Conservation (phyloP, 2,113 vertebrate species). For the Oreochromis tanganicae region DNA sequence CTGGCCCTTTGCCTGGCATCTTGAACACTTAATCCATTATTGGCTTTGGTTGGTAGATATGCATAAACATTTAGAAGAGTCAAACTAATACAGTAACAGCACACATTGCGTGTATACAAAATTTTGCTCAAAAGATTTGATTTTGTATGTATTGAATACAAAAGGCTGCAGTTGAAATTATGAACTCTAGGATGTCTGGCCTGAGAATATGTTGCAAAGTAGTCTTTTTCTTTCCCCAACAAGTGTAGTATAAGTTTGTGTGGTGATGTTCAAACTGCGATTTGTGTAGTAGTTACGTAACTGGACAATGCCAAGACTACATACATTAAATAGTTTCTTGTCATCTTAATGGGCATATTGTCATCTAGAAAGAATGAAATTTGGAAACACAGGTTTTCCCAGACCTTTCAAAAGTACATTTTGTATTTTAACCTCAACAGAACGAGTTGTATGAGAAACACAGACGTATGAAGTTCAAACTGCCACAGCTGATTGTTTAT, state of each 20-base stretch:
- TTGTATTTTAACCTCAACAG: background rate
- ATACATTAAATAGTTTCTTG: background rate
- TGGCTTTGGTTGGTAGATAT: background rate
- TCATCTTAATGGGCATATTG: background rate
- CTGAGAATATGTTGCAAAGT: background rate
- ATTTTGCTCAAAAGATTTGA: background rate
- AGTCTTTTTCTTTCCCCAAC: background rate
- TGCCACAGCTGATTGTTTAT: background rate
- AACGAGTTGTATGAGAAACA: background rate
- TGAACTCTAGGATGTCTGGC: background rate
- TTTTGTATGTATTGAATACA: background rate
- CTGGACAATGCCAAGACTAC: background rate
- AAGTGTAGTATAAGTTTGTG: background rate
- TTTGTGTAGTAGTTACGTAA: background rate
- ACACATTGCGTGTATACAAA: background rate
- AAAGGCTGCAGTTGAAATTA: background rate
- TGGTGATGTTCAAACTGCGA: background rate
- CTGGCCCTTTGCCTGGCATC: slow-evolving; percentile 15
- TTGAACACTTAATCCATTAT: slow-evolving; percentile 15
- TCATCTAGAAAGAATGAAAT: background rate
- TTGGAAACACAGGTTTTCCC: background rate
- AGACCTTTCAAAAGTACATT: background rate
- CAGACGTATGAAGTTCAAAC: background rate
- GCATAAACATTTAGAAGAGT: slow-evolving; percentile 1
- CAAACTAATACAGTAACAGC: background rate